Conservation (phyloP, 2,113 vertebrate species). For the Myanophis thanlyinensis region DNA sequence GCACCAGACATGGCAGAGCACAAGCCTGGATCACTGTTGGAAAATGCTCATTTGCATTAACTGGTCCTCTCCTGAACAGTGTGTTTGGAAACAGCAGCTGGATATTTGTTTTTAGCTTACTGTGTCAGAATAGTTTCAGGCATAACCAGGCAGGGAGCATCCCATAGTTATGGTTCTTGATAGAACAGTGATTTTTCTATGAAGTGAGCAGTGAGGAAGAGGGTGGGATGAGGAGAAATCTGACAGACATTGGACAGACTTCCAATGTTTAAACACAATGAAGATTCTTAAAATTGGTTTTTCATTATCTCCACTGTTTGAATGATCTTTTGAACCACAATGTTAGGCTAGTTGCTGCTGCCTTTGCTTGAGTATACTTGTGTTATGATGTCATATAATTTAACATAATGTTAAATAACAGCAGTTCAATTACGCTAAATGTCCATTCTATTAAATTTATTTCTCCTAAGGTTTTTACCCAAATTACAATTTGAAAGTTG, state of each 20-base stretch:
- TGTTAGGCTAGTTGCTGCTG: not conserved
- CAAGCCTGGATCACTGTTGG: not conserved
- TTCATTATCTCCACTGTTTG: not conserved
- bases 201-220: not conserved
- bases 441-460: conserved; percentile 19
- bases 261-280: not conserved
- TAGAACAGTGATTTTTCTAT: not conserved
- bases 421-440: conserved; percentile 18
- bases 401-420: conserved; percentile 15
- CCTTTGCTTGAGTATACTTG: conserved; percentile 36
- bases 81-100: not conserved
- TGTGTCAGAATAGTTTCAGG: not conserved
- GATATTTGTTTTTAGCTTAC: not conserved
- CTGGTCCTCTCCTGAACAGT: not conserved
- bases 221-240: not conserved
- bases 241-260: not conserved
- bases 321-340: not conserved
- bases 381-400: conserved; percentile 33
- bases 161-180: not conserved
- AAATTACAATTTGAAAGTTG: conserved; percentile 36
- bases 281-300: not conserved
- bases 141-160: not conserved
- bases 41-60: not conserved
- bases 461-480: not conserved
- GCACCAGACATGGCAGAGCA: not conserved